Percentiles rank a stretch among this genome's conserved stretches.
phyloP scores from a whole-genome alignment of 92 coral and sea anemone species.

The Porites rus region DNA sequence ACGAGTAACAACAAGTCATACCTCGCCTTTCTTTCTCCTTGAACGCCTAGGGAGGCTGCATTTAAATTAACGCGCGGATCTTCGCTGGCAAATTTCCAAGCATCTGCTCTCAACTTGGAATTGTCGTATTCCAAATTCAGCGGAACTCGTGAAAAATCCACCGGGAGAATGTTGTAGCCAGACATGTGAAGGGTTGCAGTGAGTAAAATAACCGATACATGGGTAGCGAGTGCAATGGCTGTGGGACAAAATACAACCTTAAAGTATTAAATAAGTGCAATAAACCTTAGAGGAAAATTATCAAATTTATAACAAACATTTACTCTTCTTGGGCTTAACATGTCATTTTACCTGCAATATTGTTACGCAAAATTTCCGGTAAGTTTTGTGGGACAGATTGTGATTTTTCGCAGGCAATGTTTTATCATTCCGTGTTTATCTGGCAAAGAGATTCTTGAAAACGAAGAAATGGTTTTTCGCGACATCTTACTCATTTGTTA shows the following conservation, averaged over 20 bases:
- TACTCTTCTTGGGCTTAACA: background rate
- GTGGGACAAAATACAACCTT: background rate
- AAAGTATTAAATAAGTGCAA: background rate
- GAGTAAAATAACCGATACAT: conserved; percentile 55
- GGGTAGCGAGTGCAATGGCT: conserved; percentile 73
- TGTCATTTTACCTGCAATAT: background rate
- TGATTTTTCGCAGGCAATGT: background rate
- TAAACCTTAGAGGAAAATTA: background rate
- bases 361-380: background rate
- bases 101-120: conserved; percentile 73
- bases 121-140: conserved; percentile 68
- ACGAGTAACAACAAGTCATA: conserved; percentile 60
- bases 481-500: too few relatives aligned
- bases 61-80: conserved; percentile 64
- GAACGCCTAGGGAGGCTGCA: conserved; percentile 49
- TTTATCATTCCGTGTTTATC: background rate
- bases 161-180: conserved; percentile 76
- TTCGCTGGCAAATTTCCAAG: conserved; percentile 70
- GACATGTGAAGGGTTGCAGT: conserved; percentile 58
- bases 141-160: conserved; percentile 73
- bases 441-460: background rate
- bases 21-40: conserved; percentile 34
- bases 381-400: background rate
- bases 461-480: too few relatives aligned
- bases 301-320: background rate